Base-by-base conservation (phyloP, 2,888 invertebrate genomes). In the Tanypteryx hageni region DNA sequence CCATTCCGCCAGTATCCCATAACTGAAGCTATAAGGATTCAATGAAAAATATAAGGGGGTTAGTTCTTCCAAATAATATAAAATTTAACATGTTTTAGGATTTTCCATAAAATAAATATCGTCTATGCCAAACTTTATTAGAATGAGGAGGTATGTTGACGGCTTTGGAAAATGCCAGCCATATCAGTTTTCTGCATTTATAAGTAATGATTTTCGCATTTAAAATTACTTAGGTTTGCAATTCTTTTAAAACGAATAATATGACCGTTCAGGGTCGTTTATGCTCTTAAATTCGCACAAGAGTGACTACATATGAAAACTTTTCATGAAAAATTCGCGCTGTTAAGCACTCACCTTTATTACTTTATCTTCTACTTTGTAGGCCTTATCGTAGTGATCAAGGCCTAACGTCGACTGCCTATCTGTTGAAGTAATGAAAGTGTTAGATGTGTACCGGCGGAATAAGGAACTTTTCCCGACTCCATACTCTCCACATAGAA, bases 1-100 rank as follows among this genome's bases (percentile, higher is more conserved):
- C 99, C 98, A 99, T 98, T 91, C 99, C 99, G 93, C 99, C 99
- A 68, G 99, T 99, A 95, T 99, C 99, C 99, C 99, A 99, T 93
- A 99, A 95, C 95, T 99, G 98, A 93, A 99, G 95, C 98, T 99
- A 95, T 92, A 95, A 94, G 93, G 44, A 44, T 44, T 44, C 5
- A 44, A 44, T 44, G 44, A 44, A 44, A 44, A 44, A 44, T 44
- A 5, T 44, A 44, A 44, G 5, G 5, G 5, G 44, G 44, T 44
- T 44, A 44, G 44, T 44, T 44, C 5, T 44, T 44, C 44, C 5
- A 44, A 3, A 44, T 44, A 44, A 44, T 44, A 44, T 44, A 44
- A 44, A 3, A 44, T 44, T 1, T 44, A 44, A 44, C 44, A 44
- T 44, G 44, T 5, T 44, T 44, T 44, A 44, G 44, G 5, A 44